Evolutionary conservation across 23 tunicate species (phyloP), one percentile per base, ranked within the genome.

Genomic region (Ascidia mentula): DNA sequence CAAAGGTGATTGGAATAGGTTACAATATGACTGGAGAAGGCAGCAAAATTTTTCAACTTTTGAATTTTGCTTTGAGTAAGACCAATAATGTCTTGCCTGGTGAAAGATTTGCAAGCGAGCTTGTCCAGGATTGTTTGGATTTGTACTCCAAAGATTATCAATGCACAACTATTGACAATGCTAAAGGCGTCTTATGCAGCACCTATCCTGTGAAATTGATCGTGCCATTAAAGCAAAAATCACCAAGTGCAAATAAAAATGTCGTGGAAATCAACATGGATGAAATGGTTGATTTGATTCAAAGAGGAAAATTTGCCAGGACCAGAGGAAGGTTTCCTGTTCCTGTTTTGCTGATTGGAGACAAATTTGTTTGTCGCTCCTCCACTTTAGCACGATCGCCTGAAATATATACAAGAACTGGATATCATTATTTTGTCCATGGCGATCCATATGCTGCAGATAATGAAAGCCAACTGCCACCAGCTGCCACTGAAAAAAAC

Each of bases 321-420:
- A 88, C 98, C 6, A 83, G 98, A 45, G 89, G 87, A 18, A 76
- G 98, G 39, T 93, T 93, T 60, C 94, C 91, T 1, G 89, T 76
- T 69, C 98, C 98, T 33, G 98, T 93, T 22, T 45, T 93, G 60
- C 36, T 93, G 36, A 32, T 88, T 59, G 77, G 76, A 22, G 93
- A 78, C 28, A 93, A 93, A 72, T 77, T 84, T 81, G 69, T 93
- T 59, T 93, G 98, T 53, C 88, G 98, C 5, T 93, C 98, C 30
- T 84, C 98, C 5, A 93, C 98, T 0, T 82, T 93, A 31, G 92
- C 98, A 20, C 74, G 93, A 34, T 93, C 98, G 0, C 90, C 93
- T 5, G 98, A 93, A 77, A 93, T 93, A 18, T 93, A 93, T 61
- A 46, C 75, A 0, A 82, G 85, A 1, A 79, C 84, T 9, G 75